phyloP scores from a whole-genome alignment of 2,888 invertebrate genomes.

The Orthonychiurus folsomi region DNA sequence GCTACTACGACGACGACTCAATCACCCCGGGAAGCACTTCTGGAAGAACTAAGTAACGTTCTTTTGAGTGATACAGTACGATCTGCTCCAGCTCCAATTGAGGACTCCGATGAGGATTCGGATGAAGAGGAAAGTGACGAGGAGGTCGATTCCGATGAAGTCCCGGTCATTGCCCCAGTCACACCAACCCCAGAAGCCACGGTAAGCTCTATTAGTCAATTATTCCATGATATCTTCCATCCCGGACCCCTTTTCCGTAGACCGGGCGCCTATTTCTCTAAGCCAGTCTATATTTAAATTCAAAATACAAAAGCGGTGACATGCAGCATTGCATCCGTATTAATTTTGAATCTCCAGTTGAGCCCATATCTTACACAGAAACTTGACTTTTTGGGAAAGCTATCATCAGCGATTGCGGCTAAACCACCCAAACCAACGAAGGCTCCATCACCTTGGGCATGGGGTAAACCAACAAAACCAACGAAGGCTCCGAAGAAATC shows the following conservation, averaged over 20 bases:
- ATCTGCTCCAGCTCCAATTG: constrained; percentile 11
- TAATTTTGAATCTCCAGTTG: constrained; percentile 1
- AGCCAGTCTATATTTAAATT: no score
- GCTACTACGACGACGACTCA: constrained; percentile 17
- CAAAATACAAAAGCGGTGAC: neutral
- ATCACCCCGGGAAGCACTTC: constrained; percentile 22
- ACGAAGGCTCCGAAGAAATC: constrained; percentile 8
- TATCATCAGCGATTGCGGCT: neutral
- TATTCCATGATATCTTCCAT: neutral
- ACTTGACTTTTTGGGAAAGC: constrained; percentile 4
- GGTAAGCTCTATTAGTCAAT: no score
- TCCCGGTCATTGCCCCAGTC: neutral
- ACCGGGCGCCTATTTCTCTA: no score
- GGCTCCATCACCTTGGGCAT: neutral
- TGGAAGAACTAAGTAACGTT: constrained; percentile 26
- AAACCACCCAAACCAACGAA: constrained; percentile 5
- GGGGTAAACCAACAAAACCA: constrained; percentile 5
- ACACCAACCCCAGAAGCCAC: neutral
- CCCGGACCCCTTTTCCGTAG: neutral
- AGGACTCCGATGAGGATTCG: constrained; percentile 9
- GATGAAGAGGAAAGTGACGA: constrained; percentile 16
- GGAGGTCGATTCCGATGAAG: constrained; percentile 15
- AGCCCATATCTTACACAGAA: constrained; percentile 5
- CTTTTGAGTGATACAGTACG: constrained; percentile 24
- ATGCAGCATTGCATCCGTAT: neutral